A percentile compares a stretch with the other conserved stretches of the same genome.
Conservation (phyloP, 1,140 invertebrate species). For the Apis cerana region DNA sequence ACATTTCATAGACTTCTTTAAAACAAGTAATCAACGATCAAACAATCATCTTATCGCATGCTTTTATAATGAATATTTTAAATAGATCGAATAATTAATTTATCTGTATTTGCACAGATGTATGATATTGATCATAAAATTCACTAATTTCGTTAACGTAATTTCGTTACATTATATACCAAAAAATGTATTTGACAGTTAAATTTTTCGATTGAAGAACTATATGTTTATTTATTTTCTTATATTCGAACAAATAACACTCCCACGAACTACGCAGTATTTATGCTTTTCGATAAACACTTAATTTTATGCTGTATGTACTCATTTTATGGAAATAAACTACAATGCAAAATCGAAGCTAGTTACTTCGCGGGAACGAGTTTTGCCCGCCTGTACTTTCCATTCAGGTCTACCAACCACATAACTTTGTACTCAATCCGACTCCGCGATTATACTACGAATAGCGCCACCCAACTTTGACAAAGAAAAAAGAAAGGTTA, state of each 20-base stretch:
- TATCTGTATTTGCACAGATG: not conserved
- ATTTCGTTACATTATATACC: not conserved
- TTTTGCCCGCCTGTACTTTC: constrained; percentile 26
- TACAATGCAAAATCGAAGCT: constrained; percentile 14
- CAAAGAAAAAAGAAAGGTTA: constrained; percentile 8
- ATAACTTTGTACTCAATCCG: not conserved
- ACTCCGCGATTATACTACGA: not conserved
- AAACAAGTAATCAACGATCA: not conserved
- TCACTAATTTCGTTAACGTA: not conserved
- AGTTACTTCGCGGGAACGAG: constrained; percentile 49
- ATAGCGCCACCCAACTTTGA: not conserved
- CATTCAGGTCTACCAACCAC: constrained; percentile 41
- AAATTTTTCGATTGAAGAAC: not conserved
- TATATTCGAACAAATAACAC: constrained; percentile 8
- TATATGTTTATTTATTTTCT: constrained; percentile 3
- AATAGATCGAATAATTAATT: not conserved
- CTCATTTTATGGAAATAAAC: constrained; percentile 31
- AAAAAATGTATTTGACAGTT: not conserved
- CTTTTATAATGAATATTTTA: not conserved
- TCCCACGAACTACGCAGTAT: constrained; percentile 8
- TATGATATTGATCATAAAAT: not conserved
- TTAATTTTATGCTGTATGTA: constrained; percentile 2
- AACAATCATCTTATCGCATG: not conserved
- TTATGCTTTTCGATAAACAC: not conserved
- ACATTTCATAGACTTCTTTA: not conserved